Evolutionary conservation across 2,888 invertebrate genomes (phyloP).

Genomic region (Pedicia rivosa): DNA sequence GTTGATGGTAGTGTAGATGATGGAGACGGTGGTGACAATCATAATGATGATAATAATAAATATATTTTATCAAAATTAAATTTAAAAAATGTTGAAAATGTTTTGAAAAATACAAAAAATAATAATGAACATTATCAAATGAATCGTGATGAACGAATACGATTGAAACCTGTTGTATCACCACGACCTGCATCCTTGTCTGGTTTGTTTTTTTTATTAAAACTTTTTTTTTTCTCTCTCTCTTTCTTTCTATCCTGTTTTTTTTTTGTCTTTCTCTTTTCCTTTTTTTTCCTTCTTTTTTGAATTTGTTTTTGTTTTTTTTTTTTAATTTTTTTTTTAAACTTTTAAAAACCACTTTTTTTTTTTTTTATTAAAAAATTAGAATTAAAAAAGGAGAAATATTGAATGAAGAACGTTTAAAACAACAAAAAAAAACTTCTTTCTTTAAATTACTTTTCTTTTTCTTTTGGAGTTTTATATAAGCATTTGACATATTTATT

Average conservation of each 20-base stretch:
- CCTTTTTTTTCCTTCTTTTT: conserved; percentile 19
- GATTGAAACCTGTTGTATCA: conserved; percentile 26
- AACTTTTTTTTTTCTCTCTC: conserved; percentile 16
- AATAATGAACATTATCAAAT: not conserved
- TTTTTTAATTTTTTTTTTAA: conserved; percentile 9
- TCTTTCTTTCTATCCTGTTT: conserved; percentile 13
- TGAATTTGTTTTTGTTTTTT: conserved; percentile 23
- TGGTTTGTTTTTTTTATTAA: conserved; percentile 25
- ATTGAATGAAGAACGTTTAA: too few relatives aligned
- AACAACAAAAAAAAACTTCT: too few relatives aligned
- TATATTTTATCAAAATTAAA: not conserved
- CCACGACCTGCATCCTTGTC: conserved; percentile 32
- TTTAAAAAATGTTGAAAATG: not conserved
- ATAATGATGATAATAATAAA: too few relatives aligned
- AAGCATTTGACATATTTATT: too few relatives aligned
- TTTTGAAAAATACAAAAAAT: not conserved
- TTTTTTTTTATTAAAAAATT: conserved; percentile 9
- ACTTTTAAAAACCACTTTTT: conserved; percentile 4
- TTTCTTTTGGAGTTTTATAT: too few relatives aligned
- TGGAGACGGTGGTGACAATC: too few relatives aligned
- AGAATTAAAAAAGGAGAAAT: too few relatives aligned
- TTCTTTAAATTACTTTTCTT: too few relatives aligned
- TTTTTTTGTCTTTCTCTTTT: conserved; percentile 13
- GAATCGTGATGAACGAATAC: conserved; percentile 7
- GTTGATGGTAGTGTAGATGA: too few relatives aligned